Evolutionary conservation across 2,888 invertebrate species (phyloP).

Genomic region (Apodemia mormo): DNA sequence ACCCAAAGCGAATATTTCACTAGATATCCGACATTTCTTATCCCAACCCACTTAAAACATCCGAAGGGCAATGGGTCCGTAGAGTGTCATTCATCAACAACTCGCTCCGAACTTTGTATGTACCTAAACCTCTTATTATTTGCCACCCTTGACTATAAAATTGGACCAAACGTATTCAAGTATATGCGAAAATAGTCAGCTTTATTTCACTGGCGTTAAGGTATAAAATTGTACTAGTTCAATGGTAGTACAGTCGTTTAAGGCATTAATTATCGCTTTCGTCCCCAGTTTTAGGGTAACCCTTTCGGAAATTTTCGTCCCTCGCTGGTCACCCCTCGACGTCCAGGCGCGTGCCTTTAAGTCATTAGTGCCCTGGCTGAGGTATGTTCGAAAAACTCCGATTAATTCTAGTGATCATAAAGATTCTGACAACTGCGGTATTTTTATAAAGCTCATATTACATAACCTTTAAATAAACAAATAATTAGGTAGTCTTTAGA

Average conservation of each 20-base stretch:
- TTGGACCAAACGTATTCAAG: slow-evolving; percentile 65
- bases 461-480: too few relatives aligned
- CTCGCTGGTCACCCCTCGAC: slow-evolving; percentile 72
- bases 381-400: slow-evolving; percentile 63
- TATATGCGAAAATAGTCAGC: slow-evolving; percentile 35
- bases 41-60: slow-evolving; percentile 78
- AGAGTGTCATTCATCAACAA: slow-evolving; percentile 81
- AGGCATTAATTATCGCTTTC: slow-evolving; percentile 75
- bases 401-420: slow-evolving; percentile 55
- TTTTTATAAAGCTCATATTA: neutral
- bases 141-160: slow-evolving; percentile 76
- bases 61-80: slow-evolving; percentile 81
- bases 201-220: slow-evolving; percentile 41
- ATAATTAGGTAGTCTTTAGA: too few relatives aligned
- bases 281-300: slow-evolving; percentile 76
- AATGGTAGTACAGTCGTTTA: slow-evolving; percentile 63
- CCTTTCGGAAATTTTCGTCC: slow-evolving; percentile 77
- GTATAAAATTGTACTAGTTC: slow-evolving; percentile 39
- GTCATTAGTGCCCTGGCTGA: slow-evolving; percentile 72
- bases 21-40: slow-evolving; percentile 77
- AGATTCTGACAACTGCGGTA: slow-evolving; percentile 14
- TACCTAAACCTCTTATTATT: slow-evolving; percentile 76
- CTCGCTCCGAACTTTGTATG: slow-evolving; percentile 74
- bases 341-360: slow-evolving; percentile 65
- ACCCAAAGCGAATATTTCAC: slow-evolving; percentile 68